Base-by-base conservation (phyloP, 2,888 invertebrate genomes). In the Tenthredo livida region DNA sequence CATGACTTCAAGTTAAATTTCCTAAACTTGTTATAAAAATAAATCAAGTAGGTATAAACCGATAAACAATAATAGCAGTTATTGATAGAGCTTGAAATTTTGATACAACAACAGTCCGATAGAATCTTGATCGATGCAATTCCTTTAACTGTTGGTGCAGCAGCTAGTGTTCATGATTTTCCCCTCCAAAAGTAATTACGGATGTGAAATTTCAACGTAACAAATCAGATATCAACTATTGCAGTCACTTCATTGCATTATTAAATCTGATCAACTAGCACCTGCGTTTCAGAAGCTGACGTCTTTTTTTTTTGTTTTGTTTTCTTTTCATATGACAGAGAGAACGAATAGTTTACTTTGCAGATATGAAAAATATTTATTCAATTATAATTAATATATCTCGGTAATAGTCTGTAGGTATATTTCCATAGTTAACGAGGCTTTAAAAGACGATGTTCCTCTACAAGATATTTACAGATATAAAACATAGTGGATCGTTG, bases 311-410 rank as follows among this genome's bases (percentile, higher is more conserved):
- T 33, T 33, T 33, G 0, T 33, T 2, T 33, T 33, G 2, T 33
- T 33, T 33, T 33, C 29, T 33, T 33, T 61, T 61, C 21, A 67
- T 47, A 67, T 83, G 67, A 70, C 50, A 70, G 29, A 83, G 83
- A 67, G 33, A 83, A 83, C 83, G n/a, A 70, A 83, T 67, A 67
- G 70, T 70, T 83, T 70, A 47, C 43, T 50, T 83, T 83, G 65
- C 83, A 67, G 83, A 83, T 67, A 83, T 83, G 83, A 83, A 83
- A 83, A 83, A 83, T 83, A 83, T 83, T 83, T 83, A 83, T 83
- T 83, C 67, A 70, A 70, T 80, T 80, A 80, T 70, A 83, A 83
- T 67, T 83, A 83, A 83, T 83, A 83, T 83, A 83, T 83, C 83
- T 83, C 83, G 83, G 83, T 70, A 67, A 47, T 67, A 83, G 83